Base-by-base conservation (phyloP, 2,888 invertebrate species). In the Lithophane socia region DNA sequence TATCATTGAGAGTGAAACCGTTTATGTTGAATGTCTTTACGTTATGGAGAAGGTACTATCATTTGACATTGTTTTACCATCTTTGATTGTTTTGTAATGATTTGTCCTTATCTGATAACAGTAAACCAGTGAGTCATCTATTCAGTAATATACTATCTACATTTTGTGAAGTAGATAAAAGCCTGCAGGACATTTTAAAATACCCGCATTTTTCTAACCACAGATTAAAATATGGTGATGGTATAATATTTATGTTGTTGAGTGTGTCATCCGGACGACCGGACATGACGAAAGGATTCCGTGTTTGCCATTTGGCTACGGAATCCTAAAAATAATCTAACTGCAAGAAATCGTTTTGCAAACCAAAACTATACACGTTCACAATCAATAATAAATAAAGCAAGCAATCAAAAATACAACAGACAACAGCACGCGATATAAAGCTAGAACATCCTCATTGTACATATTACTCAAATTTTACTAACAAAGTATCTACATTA, bases 1-100 rank as follows among this genome's bases (percentile, higher is more conserved):
- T 91, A 99, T 99, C 86, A 98, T 99, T 88, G 99, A 99, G 90
- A 99, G 99, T 93, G 99, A 99, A 96, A 98, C 98, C 70, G 98
- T 98, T 86, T 99, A 99, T 93, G 98, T 99, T 65, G 98, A 98
- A 94, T 98, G 99, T 94, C 97, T 99, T 73, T 98, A 98, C 90
- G 98, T 99, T 84, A 98, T 99, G 97, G 97, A 98, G 89, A 98
- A 98, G 97, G 98, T 98, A 95, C 58, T 80, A 66, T 52, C 47
- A 67, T 68, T 73, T 68, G 13, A 58, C 49, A 60, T 73, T 64
- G 44, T 63, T 52, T 94, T 56, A 69, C 52, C 79, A 76, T 84
- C 52, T 64, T 84, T 64, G 16, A 24, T 75, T 81, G 7, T 42
- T 47, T 56, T 58, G 5, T 66, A 61, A 47, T 60, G 64, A 65